Evolutionary conservation across 2,113 vertebrate species (phyloP), one percentile per base, ranked within the genome.

Genomic region (Jacana jacana): DNA sequence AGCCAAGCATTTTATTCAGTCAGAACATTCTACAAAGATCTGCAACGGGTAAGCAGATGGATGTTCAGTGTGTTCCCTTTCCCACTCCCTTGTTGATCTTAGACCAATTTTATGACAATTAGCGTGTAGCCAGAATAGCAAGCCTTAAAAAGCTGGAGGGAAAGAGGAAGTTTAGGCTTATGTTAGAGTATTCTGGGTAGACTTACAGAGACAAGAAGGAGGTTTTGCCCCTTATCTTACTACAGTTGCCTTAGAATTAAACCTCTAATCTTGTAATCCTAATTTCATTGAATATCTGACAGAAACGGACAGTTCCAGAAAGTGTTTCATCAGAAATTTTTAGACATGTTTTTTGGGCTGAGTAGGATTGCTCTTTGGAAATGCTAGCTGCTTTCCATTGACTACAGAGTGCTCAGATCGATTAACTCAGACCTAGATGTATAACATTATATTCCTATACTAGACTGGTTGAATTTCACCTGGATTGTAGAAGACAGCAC

Each of bases 41-140:
- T 5, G 3, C 16, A 82, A 91, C 76, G 79, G 71, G 48, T 88
- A 90, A 91, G 75, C 90, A 95, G 92, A 91, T 95, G 94, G 79
- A 76, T 94, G 80, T 94, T 89, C 90, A 68, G 49, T 80, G 90
- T 89, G 85, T 93, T 97, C 66, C 12, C 68, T 94, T 93, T 93
- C 86, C 79, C 63, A 70, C 63, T 95, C 54, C 19, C 35, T 88
- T 83, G 49, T 51, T 95, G 66, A 86, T 13, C 44, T 86, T 90
- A 86, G 63, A 91, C 58, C 58, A 86, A 78, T 95, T 88, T 91
- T 88, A 57, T 54, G 82, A 85, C 79, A 91, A 91, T 80, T 91
- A 80, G 7, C 55, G 49, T 83, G 86, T 73, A 80, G 39, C 30
- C 42, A 6, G 90, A 94, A 88, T 91, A 89, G 71, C 39, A 80